phyloP scores from a whole-genome alignment of 2,113 vertebrate species.

The Anas platyrhynchos region DNA sequence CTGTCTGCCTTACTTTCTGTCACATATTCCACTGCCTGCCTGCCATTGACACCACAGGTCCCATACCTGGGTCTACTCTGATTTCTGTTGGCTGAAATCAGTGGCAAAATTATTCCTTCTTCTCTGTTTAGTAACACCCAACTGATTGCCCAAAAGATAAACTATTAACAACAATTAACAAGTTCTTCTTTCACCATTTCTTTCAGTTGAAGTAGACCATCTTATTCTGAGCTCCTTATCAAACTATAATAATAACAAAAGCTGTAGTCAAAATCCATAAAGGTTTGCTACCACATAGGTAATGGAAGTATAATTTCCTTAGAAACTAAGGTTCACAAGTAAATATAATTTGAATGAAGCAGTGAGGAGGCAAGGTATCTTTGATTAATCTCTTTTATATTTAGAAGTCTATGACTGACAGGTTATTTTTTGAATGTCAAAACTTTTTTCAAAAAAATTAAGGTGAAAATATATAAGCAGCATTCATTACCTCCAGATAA shows the following conservation, averaged over 20 bases:
- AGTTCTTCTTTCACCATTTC: background rate
- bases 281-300: background rate
- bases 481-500: slow-evolving; percentile 12
- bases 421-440: slow-evolving; percentile 41
- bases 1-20: background rate
- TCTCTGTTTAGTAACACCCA: background rate
- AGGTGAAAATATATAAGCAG: slow-evolving; percentile 16
- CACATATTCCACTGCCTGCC: background rate
- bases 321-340: background rate
- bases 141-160: background rate
- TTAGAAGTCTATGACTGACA: slow-evolving; percentile 23
- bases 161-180: background rate
- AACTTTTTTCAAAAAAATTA: slow-evolving; percentile 9
- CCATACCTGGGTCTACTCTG: fast-evolving
- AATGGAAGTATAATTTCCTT: background rate
- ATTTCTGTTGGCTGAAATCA: background rate
- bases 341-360: slow-evolving; percentile 18
- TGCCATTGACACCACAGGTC: background rate
- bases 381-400: slow-evolving; percentile 54
- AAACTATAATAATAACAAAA: background rate
- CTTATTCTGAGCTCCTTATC: background rate
- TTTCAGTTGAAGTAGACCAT: background rate
- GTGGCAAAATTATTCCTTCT: background rate
- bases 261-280: background rate
- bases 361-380: background rate